Conservation (phyloP, 2,113 vertebrate species). For the Chauna torquata region DNA sequence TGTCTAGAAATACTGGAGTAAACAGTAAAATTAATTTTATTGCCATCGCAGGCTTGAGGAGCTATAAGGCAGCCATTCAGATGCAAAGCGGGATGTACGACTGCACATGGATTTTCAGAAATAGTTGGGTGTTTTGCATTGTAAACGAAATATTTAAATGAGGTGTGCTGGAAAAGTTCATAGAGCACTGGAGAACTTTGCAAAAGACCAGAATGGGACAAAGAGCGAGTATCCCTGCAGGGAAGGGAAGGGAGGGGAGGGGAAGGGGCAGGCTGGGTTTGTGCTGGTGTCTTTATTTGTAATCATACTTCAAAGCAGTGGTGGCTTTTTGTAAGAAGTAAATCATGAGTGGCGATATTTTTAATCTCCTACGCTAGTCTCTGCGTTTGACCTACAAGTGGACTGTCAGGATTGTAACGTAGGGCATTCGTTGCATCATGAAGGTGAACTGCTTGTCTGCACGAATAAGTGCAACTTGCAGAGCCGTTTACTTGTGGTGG, state of each 20-base stretch:
- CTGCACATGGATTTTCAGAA: neutral
- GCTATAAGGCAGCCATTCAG: neutral
- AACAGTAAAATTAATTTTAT: neutral
- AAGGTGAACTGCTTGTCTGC: neutral
- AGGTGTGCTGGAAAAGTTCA: neutral
- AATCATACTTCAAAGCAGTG: slow-evolving; percentile 36
- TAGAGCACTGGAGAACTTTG: neutral
- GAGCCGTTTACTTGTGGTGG: neutral
- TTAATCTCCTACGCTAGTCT: slow-evolving; percentile 29
- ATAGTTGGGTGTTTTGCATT: neutral
- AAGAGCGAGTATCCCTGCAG: neutral
- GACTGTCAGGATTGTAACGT: neutral
- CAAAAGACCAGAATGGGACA: slow-evolving; percentile 1
- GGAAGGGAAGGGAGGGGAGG: slow-evolving; percentile 2
- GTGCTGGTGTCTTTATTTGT: slow-evolving; percentile 21
- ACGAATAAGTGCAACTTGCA: neutral
- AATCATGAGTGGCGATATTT: slow-evolving; percentile 55
- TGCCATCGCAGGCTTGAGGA: neutral
- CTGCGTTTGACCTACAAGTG: neutral
- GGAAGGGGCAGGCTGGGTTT: neutral
- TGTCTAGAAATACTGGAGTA: neutral
- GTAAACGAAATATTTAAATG: neutral
- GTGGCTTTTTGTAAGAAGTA: slow-evolving; percentile 15
- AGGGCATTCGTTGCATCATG: neutral
- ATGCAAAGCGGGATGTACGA: neutral